Base-by-base conservation (phyloP, 2,888 invertebrate species). In the Sabellastarte sp. region DNA sequence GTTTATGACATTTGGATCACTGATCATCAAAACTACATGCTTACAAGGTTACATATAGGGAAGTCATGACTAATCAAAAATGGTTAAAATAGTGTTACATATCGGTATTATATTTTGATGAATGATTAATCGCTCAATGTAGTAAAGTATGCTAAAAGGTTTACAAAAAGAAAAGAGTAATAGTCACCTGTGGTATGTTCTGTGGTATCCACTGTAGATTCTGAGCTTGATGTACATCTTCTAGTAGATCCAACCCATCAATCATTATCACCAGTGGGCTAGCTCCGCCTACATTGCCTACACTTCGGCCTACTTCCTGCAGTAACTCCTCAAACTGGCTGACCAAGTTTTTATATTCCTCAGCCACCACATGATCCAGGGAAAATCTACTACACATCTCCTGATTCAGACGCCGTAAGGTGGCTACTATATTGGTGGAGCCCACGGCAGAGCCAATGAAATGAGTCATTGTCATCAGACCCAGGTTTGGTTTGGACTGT, bases 181-280 rank as follows among this genome's bases (percentile, higher is more conserved):
- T 10, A 32, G 10, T 57, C n/a, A n/a, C 84, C 74, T 78, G 64
- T 31, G 82, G 83, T 4, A 83, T 61, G 26, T 67, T 66, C 5
- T 73, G 67, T 31, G 84, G 83, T 33, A 84, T 65, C 84, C 84
- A 84, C 57, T 80, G 78, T 63, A 84, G 65, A 59, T 71, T 76
- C 56, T 76, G 76, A 3, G 81, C 80, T 56, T 81, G 75, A 60
- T 80, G 70, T 5, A 71, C 73, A 56, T 76, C 70, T 32, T 80
- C 77, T 74, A 84, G 77, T 32, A 75, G 65, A 63, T 84, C 84
- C 32, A 83, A 63, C 15, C 83, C 84, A 73, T 84, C 84, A n/a
- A 84, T 68, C 63, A 84, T 75, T 5, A 84, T 50, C 4, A 81
- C 72, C 10, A 84, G 66, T 1, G 74, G 76, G 2, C 75, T 67